Evolutionary conservation across 2,797 vertebrate species (phyloP), one percentile per base, ranked within the genome.

Genomic region (Amniataba percoides): DNA sequence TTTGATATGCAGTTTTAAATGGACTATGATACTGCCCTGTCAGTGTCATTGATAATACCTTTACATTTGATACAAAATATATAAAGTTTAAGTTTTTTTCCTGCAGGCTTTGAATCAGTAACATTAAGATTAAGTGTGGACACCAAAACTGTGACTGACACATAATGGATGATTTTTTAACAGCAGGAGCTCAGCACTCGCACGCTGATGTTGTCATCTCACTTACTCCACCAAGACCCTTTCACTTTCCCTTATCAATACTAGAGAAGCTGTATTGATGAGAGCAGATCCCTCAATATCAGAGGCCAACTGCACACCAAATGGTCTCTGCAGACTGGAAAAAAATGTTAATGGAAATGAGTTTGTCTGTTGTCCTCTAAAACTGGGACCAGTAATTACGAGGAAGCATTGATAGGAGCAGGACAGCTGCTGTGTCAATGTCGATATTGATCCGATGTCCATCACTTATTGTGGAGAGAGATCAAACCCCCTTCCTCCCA

Each of bases 401-500:
- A 87, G 63, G 74, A 90, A 86, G 84, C 89, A 88, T 87, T 74
- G 87, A 91, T 85, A 87, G 81, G 76, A 90, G 67, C 61, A 45
- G 77, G 89, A 92, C 94, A 95, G 92, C 95, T 95, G 95, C 89
- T 86, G 82, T 80, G 90, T 92, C 91, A 94, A 88, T 91, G 91
- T 86, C 45, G 72, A 87, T 95, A 96, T 96, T 93, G 94, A 96
- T 95, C 93, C 71, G 1, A 57, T 87, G 86, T 88, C 85, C 88
- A 87, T 89, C 84, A 92, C 84, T 89, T 92, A 82, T 87, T 89
- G 88, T 88, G 80, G 25, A 43, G 71, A 63, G 76, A 71, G 75
- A 83, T 87, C 51, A 78, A 90, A 64, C 72, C 71, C 77, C 72
- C 71, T 19, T 2, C 56, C 71, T 73, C 80, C 80, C 74, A 58